Evolutionary conservation across 2,888 invertebrate species (phyloP).

Genomic region (Julus scanicus): DNA sequence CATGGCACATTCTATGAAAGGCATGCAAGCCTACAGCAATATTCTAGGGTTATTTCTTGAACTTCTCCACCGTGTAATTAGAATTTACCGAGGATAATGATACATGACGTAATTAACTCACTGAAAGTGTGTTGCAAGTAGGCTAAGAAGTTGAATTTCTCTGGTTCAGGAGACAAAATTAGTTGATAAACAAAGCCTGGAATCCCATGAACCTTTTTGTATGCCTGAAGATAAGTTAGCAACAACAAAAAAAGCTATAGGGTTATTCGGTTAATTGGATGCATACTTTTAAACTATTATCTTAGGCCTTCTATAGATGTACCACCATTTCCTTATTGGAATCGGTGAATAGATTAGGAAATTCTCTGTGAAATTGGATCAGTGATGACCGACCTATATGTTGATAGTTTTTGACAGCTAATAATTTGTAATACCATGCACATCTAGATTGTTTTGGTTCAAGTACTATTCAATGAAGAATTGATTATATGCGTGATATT

Average conservation of each 20-base stretch:
- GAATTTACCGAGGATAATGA: background rate
- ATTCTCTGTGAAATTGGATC: background rate
- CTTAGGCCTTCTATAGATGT: background rate
- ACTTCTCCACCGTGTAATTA: constrained; percentile 14
- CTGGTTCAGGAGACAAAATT: constrained; percentile 17
- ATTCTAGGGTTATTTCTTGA: background rate
- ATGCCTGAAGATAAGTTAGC: constrained; percentile 13
- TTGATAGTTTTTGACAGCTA: background rate
- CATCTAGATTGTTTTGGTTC: background rate
- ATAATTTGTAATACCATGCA: background rate
- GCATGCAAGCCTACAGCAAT: background rate
- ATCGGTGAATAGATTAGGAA: background rate
- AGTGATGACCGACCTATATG: background rate
- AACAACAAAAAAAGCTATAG: background rate
- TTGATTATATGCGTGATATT: background rate
- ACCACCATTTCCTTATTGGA: constrained; percentile 1
- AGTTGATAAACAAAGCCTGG: background rate
- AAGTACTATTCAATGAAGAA: background rate
- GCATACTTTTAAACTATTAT: background rate
- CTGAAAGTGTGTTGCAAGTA: constrained; percentile 16
- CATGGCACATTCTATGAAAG: background rate
- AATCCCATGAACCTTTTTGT: background rate
- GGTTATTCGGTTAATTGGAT: constrained; percentile 38
- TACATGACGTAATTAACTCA: constrained; percentile 22
- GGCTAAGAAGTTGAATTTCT: background rate